phyloP scores from a whole-genome alignment of 1,140 invertebrate species.

The Nasonia giraulti region DNA sequence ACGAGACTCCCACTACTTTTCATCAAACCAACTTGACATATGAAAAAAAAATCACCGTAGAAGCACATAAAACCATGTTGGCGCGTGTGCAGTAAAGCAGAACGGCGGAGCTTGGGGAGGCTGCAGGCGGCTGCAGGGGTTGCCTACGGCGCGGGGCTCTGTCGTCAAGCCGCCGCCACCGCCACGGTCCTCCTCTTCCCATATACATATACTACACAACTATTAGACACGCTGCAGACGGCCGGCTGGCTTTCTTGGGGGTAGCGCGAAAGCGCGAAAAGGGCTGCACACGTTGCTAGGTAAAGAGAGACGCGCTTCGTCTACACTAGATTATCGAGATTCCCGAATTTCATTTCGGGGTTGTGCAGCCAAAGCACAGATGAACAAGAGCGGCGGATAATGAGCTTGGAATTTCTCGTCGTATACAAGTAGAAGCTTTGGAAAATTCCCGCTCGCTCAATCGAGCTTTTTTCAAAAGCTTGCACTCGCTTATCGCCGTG shows the following conservation, averaged over 20 bases:
- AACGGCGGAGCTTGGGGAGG: not conserved
- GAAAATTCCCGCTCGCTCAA: too few species aligned
- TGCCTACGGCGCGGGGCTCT: conserved; percentile 35
- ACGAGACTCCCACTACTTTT: not conserved
- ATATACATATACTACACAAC: too few species aligned
- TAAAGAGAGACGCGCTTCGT: conserved; percentile 44
- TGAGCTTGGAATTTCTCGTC: too few species aligned
- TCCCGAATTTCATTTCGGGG: too few species aligned
- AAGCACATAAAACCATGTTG: not conserved
- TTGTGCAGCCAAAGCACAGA: too few species aligned
- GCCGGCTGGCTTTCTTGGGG: conserved; percentile 18
- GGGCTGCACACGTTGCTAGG: conserved; percentile 56
- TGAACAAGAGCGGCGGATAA: too few species aligned
- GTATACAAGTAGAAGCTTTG: too few species aligned
- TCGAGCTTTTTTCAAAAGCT: not conserved
- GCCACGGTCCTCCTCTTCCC: conserved; percentile 46
- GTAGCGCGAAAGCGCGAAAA: conserved; percentile 67
- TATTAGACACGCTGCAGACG: not conserved
- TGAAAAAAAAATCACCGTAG: not conserved
- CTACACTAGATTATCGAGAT: too few species aligned
- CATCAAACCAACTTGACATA: not conserved
- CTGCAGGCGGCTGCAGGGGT: not conserved
- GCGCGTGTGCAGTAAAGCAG: not conserved
- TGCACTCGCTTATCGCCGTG: not conserved
- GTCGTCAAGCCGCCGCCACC: conserved; percentile 32